A percentile compares a stretch with the other conserved stretches of the same genome.
These are phyloP conservation scores for Carlito syrichta DNA, from an alignment of 2,113 vertebrate species.

Conservation along the genomic window DNA sequence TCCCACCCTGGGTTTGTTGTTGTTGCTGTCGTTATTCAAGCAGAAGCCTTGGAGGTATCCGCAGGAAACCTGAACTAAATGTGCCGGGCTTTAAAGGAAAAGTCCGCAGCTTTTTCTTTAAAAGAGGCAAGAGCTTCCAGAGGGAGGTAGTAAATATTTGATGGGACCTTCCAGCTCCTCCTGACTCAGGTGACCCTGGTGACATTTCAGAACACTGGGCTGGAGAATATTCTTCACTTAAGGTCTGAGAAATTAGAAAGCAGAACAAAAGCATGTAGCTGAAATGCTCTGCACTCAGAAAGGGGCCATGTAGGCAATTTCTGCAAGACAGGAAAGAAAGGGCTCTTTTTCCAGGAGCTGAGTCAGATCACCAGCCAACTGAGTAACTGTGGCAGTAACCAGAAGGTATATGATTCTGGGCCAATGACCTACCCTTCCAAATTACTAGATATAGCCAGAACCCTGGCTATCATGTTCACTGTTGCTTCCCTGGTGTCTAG, in stretches of 20 bases:
- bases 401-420: neutral
- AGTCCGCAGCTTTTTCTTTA: neutral
- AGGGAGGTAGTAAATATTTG: constrained; percentile 74
- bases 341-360: neutral
- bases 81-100: constrained; percentile 21
- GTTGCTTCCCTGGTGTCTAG: neutral
- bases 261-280: neutral
- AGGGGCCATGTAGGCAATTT: neutral
- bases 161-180: constrained; percentile 62
- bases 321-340: neutral
- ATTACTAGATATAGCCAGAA: neutral
- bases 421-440: neutral
- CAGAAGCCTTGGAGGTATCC: neutral
- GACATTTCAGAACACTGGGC: constrained; percentile 69
- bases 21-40: neutral
- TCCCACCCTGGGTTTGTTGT: neutral
- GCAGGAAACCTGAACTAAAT: constrained; percentile 10
- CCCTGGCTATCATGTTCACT: neutral
- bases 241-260: neutral
- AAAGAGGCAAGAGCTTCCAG: constrained; percentile 20
- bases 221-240: neutral
- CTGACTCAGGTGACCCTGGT: constrained; percentile 67
- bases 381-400: too few species aligned
- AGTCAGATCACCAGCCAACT: neutral
- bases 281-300: neutral